Base-by-base conservation (phyloP, 2,888 invertebrate species). In the Chouioia cunea region DNA sequence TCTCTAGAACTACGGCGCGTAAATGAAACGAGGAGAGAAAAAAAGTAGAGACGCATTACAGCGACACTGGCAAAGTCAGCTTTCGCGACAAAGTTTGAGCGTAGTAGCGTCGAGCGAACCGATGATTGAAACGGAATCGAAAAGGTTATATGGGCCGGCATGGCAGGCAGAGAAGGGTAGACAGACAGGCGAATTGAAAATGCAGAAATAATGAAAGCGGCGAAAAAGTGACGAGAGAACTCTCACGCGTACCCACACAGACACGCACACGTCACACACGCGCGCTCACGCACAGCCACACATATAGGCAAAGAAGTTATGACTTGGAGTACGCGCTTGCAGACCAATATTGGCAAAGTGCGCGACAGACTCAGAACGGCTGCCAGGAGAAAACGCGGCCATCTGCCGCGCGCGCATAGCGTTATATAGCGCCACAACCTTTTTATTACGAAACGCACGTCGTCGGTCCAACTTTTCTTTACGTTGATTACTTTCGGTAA, bases 281-380 rank as follows among this genome's bases (percentile, higher is more conserved):
- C 27, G 6, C 27, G 6, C 27, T 4, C 27, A 27, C 27, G 6
- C 27, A 27, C 27, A 27, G 3, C 2, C 27, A 27, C 6, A 6
- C 3, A 27, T 15, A 18, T 27, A 23, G 18, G 52, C 46, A 36
- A 65, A 62, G 52, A 71, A 71, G 66, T 63, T 62, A 43, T 47
- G 58, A 58, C 23, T 57, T 12, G 36, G 12, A 68, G 15, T 10
- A 50, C 52, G 20, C 59, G 46, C 53, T 65, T 23, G 22, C 65
- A 73, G 74, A 75, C 70, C 74, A 65, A 73, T 74, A 76, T 73
- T 68, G 73, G 71, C 67, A 74, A 70, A 74, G 65, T 67, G 59
- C 67, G 59, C 71, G 73, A 66, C 64, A 65, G 66, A 56, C 66
- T 3, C 36, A 6, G 27, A n/a, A 1, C 36, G 36, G 58, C 48